Evolutionary conservation across 2,888 invertebrate species (phyloP).

Genomic region (Phalera bucephala): DNA sequence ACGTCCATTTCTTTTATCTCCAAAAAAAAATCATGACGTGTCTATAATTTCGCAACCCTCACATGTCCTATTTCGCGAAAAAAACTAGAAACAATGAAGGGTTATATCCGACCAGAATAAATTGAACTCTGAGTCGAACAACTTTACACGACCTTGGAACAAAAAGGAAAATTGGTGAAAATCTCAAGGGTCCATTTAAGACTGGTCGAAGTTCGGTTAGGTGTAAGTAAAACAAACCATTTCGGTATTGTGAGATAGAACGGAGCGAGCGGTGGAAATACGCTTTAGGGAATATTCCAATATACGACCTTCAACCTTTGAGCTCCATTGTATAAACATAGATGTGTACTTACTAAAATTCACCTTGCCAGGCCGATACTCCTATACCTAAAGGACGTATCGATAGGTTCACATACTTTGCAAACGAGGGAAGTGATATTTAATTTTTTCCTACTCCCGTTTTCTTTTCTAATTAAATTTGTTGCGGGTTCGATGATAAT

Average conservation of each 20-base stretch:
- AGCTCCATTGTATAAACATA: no score
- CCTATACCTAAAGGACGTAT: no score
- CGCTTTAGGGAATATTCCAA: neutral
- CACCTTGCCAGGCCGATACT: no score
- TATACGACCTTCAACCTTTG: no score
- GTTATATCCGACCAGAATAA: slow-evolving; percentile 14
- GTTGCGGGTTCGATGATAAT: no score
- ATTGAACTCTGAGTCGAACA: slow-evolving; percentile 8
- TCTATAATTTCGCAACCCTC: slow-evolving; percentile 29
- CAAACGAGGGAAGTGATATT: no score
- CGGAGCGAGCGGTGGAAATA: neutral
- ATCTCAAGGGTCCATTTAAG: slow-evolving; percentile 5
- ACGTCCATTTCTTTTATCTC: slow-evolving; percentile 29
- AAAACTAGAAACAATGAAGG: slow-evolving; percentile 17
- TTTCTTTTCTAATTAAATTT: no score
- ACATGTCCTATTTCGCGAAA: slow-evolving; percentile 23
- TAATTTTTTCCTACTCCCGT: no score
- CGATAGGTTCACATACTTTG: no score
- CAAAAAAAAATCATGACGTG: slow-evolving; percentile 26
- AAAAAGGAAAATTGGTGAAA: neutral
- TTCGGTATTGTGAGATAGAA: neutral
- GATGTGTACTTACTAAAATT: no score
- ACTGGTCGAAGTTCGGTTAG: slow-evolving; percentile 3
- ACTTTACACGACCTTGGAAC: slow-evolving; percentile 1
- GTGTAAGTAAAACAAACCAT: slow-evolving; percentile 1